Conservation (phyloP, 30 jellyfish, hydroid and myxozoan genomes). For the Euphysa ruthae region DNA sequence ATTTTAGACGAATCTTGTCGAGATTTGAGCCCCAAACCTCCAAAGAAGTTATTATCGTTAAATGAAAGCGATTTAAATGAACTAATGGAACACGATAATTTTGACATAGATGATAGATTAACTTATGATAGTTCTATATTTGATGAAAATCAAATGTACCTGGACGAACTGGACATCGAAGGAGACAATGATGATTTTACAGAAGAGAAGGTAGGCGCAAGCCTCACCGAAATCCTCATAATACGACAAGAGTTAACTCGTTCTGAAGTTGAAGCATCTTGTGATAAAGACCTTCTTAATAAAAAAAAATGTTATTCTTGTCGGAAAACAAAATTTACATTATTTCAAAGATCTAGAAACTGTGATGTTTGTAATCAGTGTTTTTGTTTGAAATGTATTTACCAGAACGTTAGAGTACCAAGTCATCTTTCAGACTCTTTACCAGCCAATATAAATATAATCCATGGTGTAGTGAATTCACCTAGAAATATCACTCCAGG, state of each 20-base stretch:
- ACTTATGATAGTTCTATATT: not conserved
- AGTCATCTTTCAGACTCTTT: slow-evolving; percentile 36
- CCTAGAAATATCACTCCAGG: too few species aligned
- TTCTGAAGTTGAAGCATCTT: slow-evolving; percentile 57
- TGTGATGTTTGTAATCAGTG: slow-evolving; percentile 66
- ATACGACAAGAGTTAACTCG: slow-evolving; percentile 77
- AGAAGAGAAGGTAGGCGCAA: slow-evolving; percentile 53
- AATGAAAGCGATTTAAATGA: not conserved
- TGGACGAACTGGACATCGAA: not conserved
- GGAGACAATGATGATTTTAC: slow-evolving; percentile 43
- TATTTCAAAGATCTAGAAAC: slow-evolving; percentile 35
- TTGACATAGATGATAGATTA: not conserved
- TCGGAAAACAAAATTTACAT: slow-evolving; percentile 32
- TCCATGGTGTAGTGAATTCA: not conserved
- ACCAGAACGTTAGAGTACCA: slow-evolving; percentile 42
- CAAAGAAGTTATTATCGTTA: not conserved
- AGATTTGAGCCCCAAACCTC: not conserved
- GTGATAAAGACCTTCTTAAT: slow-evolving; percentile 18
- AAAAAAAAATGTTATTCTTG: slow-evolving; percentile 71
- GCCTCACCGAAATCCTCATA: slow-evolving; percentile 64
- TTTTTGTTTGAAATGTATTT: slow-evolving; percentile 55
- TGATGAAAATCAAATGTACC: not conserved
- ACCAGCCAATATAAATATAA: slow-evolving; percentile 17
- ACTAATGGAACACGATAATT: not conserved
- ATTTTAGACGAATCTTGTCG: not conserved